Evolutionary conservation across 2,797 vertebrate genomes (phyloP), one percentile per base, ranked within the genome.

Genomic region (Selene dorsalis): DNA sequence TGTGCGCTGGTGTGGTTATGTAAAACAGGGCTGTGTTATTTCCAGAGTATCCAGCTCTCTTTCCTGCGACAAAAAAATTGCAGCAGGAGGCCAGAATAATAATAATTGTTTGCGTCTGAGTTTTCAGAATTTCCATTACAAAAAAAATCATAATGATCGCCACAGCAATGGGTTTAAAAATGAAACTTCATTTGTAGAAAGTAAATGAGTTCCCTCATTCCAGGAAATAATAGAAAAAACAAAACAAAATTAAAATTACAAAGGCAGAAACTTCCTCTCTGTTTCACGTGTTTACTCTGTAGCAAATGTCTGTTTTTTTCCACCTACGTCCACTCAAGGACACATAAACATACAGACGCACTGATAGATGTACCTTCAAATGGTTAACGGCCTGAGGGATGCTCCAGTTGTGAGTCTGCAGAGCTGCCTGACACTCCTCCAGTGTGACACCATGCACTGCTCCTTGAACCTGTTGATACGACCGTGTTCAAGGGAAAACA

Each of bases 371-470:
- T 82, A 99, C 98, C 96, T 99, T 99, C 73, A 99, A 91, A 84
- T 97, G 96, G 88, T 96, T 95, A 58, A 97, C 82, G 24, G 98
- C 97, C 79, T 95, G 95, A 35, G 94, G 93, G 52, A 96, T 9
- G 18, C 79, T 97, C 96, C 97, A 98, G 92, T 88, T 65, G 20
- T 98, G 96, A 78, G 65, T 95, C 93, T 97, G 96, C 89, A 99
- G 93, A 41, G 97, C 96, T 0, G 95, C 75, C 88, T 96, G 95
- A 91, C 97, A 97, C 89, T 99, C 98, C 82, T 99, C 97, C 0
- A 95, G 96, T 18, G 97, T 99, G 77, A 99, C 97, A 0, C 98
- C 98, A 0, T 99, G 97, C 38, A 99, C 98, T 0, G 92, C 95
- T 48, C 95, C 96, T 87, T 98, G 98, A 63, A 99, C 97, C 98